Evolutionary conservation across 2,113 vertebrate genomes (phyloP), one percentile per base, ranked within the genome.

Genomic region (Lagopus leucura): DNA sequence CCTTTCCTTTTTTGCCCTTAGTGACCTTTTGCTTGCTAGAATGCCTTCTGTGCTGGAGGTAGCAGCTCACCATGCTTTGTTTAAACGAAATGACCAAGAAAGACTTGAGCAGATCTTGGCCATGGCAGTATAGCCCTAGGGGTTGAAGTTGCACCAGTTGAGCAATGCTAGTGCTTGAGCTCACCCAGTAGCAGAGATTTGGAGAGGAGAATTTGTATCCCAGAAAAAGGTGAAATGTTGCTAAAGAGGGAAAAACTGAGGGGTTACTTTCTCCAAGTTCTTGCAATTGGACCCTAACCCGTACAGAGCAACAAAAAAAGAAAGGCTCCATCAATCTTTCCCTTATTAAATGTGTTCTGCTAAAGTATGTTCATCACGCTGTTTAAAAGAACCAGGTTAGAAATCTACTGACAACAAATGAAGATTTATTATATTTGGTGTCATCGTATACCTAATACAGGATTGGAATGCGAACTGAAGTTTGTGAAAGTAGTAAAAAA

Each of bases 301-400:
- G 0, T 69, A 10, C 11, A 38, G 63, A 73, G 43, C 27, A 66
- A 48, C 20, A 19, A 83, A 90, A 83, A 90, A 64, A 13, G 45
- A 75, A 76, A 87, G 63, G 69, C 61, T 92, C 30, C 64, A 74
- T 88, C 77, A 72, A 75, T 82, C 66, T 89, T 22, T 10, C 43
- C 45, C 42, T 79, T 88, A 75, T 58, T 94, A 90, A 93, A 88
- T 94, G 79, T 86, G 73, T 86, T 86, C 72, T 76, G 67, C 54
- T 86, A 82, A 81, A 94, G 91, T 91, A 24, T 95, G 81, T 89
- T 96, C 38, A 90, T 94, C 86, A 76, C 61, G 82, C 30, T 92
- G 66, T 63, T 72, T 78, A 89, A 94, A 88, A 90, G 86, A 95
- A 54, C 77, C 27, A 55, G 76, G 36, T 86, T 94, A 94, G 82